Conservation (phyloP, 2,113 vertebrate genomes). For the Guaruba guarouba region DNA sequence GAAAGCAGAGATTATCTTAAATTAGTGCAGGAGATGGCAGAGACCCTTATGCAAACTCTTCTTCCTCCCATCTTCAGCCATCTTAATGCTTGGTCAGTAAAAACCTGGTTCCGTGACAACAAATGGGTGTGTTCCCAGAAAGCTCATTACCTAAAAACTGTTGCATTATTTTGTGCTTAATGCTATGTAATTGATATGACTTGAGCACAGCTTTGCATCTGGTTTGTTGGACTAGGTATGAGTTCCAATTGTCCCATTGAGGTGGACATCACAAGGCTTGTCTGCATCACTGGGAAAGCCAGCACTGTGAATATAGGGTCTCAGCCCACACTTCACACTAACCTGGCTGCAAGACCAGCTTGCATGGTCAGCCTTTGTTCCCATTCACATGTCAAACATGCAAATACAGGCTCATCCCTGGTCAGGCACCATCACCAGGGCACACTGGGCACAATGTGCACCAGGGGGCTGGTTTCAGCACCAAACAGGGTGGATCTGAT, state of each 20-base stretch:
- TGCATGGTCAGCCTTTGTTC: neutral
- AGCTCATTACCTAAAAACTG: neutral
- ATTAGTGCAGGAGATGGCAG: neutral
- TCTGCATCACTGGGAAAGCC: neutral
- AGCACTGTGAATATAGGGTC: neutral
- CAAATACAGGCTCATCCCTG: neutral
- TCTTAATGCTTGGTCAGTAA: neutral
- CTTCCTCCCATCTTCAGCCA: neutral
- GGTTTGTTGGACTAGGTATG: neutral
- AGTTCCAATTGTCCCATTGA: neutral
- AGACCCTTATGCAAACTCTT: neutral
- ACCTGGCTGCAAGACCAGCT: neutral
- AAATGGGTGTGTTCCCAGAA: neutral
- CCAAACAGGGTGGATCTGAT: neutral
- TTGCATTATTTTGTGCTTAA: neutral
- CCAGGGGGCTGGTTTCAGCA: neutral
- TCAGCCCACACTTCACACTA: neutral
- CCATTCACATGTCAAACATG: neutral
- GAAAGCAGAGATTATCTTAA: neutral
- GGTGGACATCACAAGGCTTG: neutral
- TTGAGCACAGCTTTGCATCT: neutral
- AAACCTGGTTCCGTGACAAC: neutral
- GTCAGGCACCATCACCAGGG: neutral
- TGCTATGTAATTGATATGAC: neutral
- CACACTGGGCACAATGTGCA: rapidly evolving